Evolutionary conservation across 2,797 vertebrate species (phyloP).

Genomic region (Oryzias dopingdopingensis): DNA sequence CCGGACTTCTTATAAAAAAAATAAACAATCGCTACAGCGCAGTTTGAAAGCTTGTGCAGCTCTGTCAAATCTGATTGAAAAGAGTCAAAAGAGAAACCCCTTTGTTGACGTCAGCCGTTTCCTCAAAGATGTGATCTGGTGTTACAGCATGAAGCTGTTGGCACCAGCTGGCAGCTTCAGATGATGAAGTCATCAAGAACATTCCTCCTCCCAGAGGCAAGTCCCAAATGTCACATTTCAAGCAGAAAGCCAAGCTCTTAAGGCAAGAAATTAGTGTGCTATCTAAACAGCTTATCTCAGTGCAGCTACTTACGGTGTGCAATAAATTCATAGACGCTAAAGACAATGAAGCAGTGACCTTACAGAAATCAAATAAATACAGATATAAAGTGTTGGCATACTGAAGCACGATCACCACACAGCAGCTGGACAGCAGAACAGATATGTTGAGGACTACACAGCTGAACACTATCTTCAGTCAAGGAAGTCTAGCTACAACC

Average conservation of each 20-base stretch:
- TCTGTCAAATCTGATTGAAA: too few species aligned
- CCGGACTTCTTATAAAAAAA: conserved; percentile 32
- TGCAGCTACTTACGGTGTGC: conserved; percentile 55
- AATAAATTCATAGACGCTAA: conserved; percentile 25
- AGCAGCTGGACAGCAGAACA: conserved; percentile 21
- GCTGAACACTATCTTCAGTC: conserved; percentile 3
- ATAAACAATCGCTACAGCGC: conserved; percentile 36
- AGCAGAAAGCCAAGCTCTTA: conserved; percentile 33
- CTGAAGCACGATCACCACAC: conserved; percentile 41
- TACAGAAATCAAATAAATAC: conserved; percentile 66
- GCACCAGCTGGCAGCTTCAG: conserved; percentile 20
- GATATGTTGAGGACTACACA: conserved; percentile 6
- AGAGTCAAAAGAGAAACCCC: too few species aligned
- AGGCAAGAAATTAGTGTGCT: conserved; percentile 45
- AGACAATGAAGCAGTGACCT: conserved; percentile 35
- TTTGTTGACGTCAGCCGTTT: too few species aligned
- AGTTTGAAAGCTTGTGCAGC: conserved; percentile 37
- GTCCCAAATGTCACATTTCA: conserved; percentile 30
- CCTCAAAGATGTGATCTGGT: too few species aligned
- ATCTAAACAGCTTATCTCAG: conserved; percentile 63
- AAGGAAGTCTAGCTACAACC: conserved; percentile 1
- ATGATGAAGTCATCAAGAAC: background rate
- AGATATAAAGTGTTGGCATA: conserved; percentile 40
- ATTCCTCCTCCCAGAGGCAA: conserved; percentile 16
- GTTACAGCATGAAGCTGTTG: conserved; percentile 4